Percentiles rank a stretch among this genome's conserved stretches.
Evolutionary conservation across 2,888 invertebrate genomes (phyloP).

Genomic region (Lordiphosa andalusiaca): DNA sequence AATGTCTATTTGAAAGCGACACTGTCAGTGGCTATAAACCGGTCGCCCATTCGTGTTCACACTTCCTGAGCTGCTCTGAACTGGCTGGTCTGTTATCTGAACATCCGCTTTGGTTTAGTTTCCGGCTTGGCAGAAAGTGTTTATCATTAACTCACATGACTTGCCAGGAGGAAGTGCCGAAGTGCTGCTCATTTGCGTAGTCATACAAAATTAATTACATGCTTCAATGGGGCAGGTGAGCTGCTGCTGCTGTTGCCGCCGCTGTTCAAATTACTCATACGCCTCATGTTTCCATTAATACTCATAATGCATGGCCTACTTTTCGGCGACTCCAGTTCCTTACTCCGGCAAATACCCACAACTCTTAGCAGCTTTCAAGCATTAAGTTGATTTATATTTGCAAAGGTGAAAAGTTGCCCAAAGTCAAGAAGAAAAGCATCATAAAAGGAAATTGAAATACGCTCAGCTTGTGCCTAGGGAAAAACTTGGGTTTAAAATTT

Average conservation of each 20-base stretch:
- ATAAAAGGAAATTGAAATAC: constrained; percentile 29
- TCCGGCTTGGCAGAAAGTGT: constrained; percentile 21
- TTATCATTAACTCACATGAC: constrained; percentile 43
- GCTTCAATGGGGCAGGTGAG: constrained; percentile 20
- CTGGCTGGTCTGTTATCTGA: constrained; percentile 18
- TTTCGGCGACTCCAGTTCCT: constrained; percentile 6
- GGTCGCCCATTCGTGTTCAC: constrained; percentile 2
- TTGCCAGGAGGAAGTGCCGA: constrained; percentile 20
- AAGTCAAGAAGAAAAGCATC: constrained; percentile 15
- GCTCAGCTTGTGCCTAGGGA: neutral
- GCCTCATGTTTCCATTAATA: constrained; percentile 16
- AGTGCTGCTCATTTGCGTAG: constrained; percentile 31
- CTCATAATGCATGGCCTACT: constrained; percentile 7
- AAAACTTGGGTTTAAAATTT: neutral
- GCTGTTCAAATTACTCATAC: constrained; percentile 19
- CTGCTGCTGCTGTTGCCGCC: neutral
- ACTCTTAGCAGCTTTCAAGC: constrained; percentile 27
- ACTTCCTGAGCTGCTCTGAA: constrained; percentile 12
- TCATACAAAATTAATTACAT: constrained; percentile 29
- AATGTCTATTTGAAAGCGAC: constrained; percentile 3
- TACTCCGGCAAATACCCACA: constrained; percentile 45
- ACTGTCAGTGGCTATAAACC: constrained; percentile 1
- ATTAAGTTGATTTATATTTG: constrained; percentile 12
- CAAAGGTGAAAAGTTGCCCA: constrained; percentile 12
- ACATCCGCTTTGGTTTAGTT: constrained; percentile 25